Evolutionary conservation across 2,113 vertebrate species (phyloP).

Genomic region (Rostratula benghalensis): DNA sequence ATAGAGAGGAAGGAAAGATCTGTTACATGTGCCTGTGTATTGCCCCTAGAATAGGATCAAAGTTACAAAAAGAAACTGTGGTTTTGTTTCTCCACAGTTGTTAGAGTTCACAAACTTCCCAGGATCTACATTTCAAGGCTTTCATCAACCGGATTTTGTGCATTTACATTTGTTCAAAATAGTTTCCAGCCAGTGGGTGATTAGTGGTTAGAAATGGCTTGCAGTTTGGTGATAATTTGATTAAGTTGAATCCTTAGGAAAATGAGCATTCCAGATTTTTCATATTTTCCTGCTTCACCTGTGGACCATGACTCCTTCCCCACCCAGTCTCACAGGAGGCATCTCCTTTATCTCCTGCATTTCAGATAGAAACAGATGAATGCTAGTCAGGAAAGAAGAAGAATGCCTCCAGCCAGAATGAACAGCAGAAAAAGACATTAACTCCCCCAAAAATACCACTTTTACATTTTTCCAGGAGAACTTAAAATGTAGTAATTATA

Average conservation of each 20-base stretch:
- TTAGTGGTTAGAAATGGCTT: constrained; percentile 48
- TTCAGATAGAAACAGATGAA: not conserved
- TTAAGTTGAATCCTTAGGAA: constrained; percentile 41
- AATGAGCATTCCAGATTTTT: constrained; percentile 19
- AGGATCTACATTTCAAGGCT: constrained; percentile 54
- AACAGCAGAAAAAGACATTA: constrained; percentile 44
- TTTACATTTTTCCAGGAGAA: constrained; percentile 1
- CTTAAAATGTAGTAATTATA: not conserved
- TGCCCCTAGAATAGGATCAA: constrained; percentile 31
- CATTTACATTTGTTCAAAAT: constrained; percentile 38
- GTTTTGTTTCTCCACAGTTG: constrained; percentile 40
- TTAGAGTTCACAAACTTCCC: constrained; percentile 43
- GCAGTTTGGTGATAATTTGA: constrained; percentile 30
- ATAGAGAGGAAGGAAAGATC: constrained; percentile 10
- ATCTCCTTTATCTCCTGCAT: not conserved
- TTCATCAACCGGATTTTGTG: constrained; percentile 14
- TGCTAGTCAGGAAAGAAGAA: not conserved
- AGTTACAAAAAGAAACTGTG: constrained; percentile 13
- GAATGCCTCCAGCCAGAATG: constrained; percentile 9
- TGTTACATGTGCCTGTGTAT: not conserved
- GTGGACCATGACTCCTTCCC: not conserved
- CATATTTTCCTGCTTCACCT: not conserved
- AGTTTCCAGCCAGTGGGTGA: constrained; percentile 23
- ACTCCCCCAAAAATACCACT: not conserved
- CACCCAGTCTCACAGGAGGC: not conserved